phyloP scores from a whole-genome alignment of 2,113 vertebrate genomes.

The Lonchura striata region DNA sequence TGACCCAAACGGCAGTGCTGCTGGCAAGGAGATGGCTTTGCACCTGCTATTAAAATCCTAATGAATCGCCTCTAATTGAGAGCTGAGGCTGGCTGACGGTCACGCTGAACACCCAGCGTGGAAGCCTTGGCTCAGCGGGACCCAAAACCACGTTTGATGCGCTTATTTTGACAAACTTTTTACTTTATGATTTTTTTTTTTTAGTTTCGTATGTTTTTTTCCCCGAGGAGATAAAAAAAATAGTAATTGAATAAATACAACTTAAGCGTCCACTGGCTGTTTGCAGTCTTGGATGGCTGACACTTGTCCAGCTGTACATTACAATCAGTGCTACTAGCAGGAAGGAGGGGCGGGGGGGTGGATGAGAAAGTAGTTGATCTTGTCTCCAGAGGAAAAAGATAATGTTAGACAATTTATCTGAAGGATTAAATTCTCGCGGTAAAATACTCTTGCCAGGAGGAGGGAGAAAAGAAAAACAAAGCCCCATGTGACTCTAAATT shows the following conservation, averaged over 20 bases:
- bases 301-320: conserved; percentile 16
- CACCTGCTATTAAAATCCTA: conserved; percentile 65
- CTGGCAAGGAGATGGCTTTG: neutral
- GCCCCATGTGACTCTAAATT: neutral
- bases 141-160: neutral
- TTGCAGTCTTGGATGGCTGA: neutral
- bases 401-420: neutral
- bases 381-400: conserved; percentile 24
- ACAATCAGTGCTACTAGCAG: neutral
- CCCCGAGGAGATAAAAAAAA: neutral
- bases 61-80: neutral
- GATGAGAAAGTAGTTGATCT: neutral
- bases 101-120: neutral
- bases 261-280: neutral
- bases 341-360: neutral
- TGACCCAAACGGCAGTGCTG: neutral
- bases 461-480: neutral
- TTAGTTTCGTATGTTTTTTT: neutral
- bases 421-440: conserved; percentile 3
- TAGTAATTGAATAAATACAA: neutral
- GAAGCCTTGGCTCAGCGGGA: neutral
- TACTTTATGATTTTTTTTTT: neutral
- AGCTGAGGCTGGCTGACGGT: neutral
- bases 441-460: neutral
- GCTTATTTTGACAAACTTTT: neutral